Percentiles rank a stretch among this genome's conserved stretches.
These are phyloP conservation scores for Bellardia pandia DNA, from an alignment of 2,888 invertebrate genomes.

Conservation along the genomic window DNA sequence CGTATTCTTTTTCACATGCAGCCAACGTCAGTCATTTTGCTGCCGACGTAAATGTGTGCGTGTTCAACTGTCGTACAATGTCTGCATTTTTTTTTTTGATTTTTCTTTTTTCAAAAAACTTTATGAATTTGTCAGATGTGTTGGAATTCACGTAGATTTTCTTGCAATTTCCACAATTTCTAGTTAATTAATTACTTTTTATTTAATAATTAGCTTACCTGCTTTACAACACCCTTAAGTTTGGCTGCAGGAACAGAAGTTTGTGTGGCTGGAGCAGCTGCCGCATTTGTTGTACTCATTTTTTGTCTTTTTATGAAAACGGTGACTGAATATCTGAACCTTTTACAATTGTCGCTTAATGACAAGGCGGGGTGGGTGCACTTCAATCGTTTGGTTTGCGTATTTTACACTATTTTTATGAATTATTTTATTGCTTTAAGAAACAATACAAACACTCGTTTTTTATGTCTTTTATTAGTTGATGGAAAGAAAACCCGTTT, in stretches of 20 bases:
- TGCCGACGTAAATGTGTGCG: conserved; percentile 72
- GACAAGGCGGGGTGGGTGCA: conserved; percentile 61
- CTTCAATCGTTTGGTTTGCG: conserved; percentile 52
- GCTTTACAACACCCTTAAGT: conserved; percentile 83
- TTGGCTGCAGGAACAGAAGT: conserved; percentile 78
- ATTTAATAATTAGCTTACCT: conserved; percentile 78
- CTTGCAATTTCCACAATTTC: conserved; percentile 15
- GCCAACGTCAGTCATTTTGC: conserved; percentile 75
- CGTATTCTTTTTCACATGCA: conserved; percentile 79
- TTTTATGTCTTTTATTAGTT: conserved; percentile 44
- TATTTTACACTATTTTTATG: conserved; percentile 42
- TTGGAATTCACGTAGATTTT: conserved; percentile 65
- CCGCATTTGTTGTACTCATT: conserved; percentile 80
- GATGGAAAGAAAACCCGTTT: conserved; percentile 62
- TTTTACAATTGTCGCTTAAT: conserved; percentile 44
- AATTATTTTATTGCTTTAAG: conserved; percentile 48
- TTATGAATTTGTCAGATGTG: conserved; percentile 52
- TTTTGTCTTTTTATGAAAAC: conserved; percentile 77
- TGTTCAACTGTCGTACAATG: conserved; percentile 64
- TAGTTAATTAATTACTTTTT: conserved; percentile 2
- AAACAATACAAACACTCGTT: conserved; percentile 53
- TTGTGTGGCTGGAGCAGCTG: conserved; percentile 81
- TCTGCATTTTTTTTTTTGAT: conserved; percentile 56
- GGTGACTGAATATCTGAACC: conserved; percentile 72
- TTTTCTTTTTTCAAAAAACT: neutral